Conservation (phyloP, 92 coral and sea anemone genomes). For the Phenganax subtilis region DNA sequence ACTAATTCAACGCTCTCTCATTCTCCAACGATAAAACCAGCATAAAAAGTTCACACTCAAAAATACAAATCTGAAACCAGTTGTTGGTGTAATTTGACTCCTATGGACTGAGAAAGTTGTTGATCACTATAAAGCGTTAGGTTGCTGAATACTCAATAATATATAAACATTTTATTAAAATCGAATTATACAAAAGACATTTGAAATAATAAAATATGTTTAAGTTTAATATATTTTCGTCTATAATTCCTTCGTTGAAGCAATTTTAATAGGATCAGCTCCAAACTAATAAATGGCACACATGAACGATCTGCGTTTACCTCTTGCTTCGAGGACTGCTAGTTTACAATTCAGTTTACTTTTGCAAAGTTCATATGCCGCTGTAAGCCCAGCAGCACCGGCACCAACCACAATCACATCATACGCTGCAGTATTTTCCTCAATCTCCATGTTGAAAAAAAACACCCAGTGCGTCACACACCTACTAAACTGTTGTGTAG, state of each 20-base stretch:
- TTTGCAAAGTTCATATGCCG: slow-evolving; percentile 72
- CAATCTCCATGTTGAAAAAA: background rate
- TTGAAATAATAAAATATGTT: background rate
- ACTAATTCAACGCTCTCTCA: background rate
- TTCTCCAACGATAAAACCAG: background rate
- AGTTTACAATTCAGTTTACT: slow-evolving; percentile 52
- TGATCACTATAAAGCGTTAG: no score
- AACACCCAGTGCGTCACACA: no score
- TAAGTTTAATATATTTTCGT: background rate
- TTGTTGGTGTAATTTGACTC: background rate
- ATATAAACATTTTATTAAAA: slow-evolving; percentile 1
- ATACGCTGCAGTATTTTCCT: background rate
- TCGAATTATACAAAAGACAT: background rate
- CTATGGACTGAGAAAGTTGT: background rate
- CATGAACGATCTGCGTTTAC: slow-evolving; percentile 18
- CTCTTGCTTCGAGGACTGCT: slow-evolving; percentile 83
- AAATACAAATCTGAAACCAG: background rate
- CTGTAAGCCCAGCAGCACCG: slow-evolving; percentile 85
- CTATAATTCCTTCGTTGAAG: background rate
- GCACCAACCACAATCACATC: slow-evolving; percentile 86
- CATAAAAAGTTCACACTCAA: background rate
- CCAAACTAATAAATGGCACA: background rate
- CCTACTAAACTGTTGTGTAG: no score
- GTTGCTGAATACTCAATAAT: background rate
- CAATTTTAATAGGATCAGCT: background rate